Evolutionary conservation across 2,888 invertebrate species (phyloP), one percentile per base, ranked within the genome.

Genomic region (Hecatera dysodea): DNA sequence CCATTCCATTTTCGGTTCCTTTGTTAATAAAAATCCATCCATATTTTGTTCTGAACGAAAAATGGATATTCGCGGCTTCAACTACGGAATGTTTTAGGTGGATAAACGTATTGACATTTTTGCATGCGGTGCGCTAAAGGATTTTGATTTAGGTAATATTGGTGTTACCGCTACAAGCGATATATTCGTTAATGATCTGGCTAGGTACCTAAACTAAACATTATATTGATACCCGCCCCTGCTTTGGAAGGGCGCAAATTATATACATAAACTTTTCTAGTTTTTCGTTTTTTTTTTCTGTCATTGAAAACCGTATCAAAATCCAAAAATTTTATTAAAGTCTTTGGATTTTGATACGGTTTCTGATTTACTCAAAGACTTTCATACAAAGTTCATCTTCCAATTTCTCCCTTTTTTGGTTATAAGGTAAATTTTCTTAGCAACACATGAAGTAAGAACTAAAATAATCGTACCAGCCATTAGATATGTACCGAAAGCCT

Each of bases 11-110:
- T 68, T 66, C 62, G 56, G 68, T 70, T 68, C 73, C 66, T 68
- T 81, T 80, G 75, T 79, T 75, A 72, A 56, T 75, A 75, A 71
- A 70, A 84, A 78, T 69, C 72, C 60, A 78, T 78, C 59, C 56
- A 72, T 61, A 68, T 81, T 72, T 62, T 67, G 55, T 62, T 59
- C 33, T 50, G 57, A 65, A 27, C 15, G 15, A 62, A 57, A 59
- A 69, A 53, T 59, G 11, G 27, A 42, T 55, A 33, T 63, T 33
- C 6, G 15, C 17, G 19, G 7, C 59, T 0, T 12, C 42, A 15
- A 42, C 27, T 27, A 2, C 2, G 12, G 7, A 48, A 52, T 59
- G 17, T 17, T 57, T 39, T 11, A 66, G 24, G 17, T 4, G 2
- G 39, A 12, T 44, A 4, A 59, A 39, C 6, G 29, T 73, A 42